phyloP scores from a whole-genome alignment of 2,888 invertebrate genomes.

The Eristalis intricaria region DNA sequence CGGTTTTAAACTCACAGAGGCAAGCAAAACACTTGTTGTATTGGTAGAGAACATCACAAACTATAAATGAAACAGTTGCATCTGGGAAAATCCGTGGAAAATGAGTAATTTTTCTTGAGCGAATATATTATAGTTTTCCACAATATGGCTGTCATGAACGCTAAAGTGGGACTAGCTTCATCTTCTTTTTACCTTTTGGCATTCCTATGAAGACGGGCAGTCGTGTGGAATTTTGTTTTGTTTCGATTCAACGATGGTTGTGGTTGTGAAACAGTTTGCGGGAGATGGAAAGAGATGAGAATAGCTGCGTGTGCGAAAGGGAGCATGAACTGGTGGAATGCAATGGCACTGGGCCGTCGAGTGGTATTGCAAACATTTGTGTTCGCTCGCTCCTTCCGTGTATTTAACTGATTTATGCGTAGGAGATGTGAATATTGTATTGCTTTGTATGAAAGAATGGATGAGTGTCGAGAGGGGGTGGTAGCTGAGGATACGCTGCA shows the following conservation, averaged over 20 bases:
- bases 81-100: neutral
- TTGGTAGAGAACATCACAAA: conserved; percentile 23
- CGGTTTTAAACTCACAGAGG: conserved; percentile 26
- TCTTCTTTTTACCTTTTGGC: conserved; percentile 74
- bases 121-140: conserved; percentile 25
- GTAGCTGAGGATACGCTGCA: neutral
- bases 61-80: conserved; percentile 16
- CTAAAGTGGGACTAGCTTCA: conserved; percentile 77
- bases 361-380: neutral
- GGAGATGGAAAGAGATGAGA: conserved; percentile 32
- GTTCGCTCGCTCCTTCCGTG: neutral
- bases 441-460: neutral
- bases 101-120: conserved; percentile 22
- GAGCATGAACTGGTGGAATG: conserved; percentile 34
- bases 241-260: conserved; percentile 47
- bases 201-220: conserved; percentile 18
- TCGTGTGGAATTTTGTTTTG: conserved; percentile 49
- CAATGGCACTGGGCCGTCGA: conserved; percentile 1
- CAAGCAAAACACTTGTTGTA: conserved; percentile 23
- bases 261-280: neutral
- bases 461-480: neutral
- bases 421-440: neutral
- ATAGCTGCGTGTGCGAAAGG: conserved; percentile 31
- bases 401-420: neutral
- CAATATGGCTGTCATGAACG: conserved; percentile 75